Evolutionary conservation across 2,113 vertebrate genomes (phyloP), one percentile per base, ranked within the genome.

Genomic region (Sylvietta virens): DNA sequence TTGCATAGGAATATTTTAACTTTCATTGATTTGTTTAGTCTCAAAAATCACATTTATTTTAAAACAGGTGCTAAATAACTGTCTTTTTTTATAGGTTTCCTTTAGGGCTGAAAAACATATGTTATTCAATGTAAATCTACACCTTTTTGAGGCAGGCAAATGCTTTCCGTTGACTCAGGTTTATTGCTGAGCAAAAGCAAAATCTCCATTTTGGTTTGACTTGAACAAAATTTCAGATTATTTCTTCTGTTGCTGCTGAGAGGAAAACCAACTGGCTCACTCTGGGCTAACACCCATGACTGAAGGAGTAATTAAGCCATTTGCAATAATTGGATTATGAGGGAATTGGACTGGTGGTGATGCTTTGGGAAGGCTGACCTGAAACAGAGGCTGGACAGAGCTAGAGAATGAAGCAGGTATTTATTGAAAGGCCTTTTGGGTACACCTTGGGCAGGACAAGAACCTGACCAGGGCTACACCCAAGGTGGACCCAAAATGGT

Each of bases 271-370:
- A 6, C 40, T 56, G 69, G 45, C 62, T 71, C 56, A 12, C 11
- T 12, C 15, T 47, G 48, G 39, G 18, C 60, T 73, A 51, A 57
- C 9, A 15, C 6, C 22, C 0, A 0, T 31, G 61, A 8, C 4
- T 1, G 20, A 60, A 71, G 35, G n/a, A 61, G 45, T 1, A 4
- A 20, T 77, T 79, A 62, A 91, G 9, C 21, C 35, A 17, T 42
- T 82, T 54, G 5, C 17, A 50, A 50, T n/a, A 64, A 10, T 10
- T 50, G 70, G 48, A 27, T 74, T 85, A 16, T 0, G 15, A 72
- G 67, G 76, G 22, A 33, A 50, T 47, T 39, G 66, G 53, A 50
- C 57, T 79, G 48, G 48, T 53, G 73, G 39, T 30, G n/a, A n/a
- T n/a, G n/a, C n/a, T n/a, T n/a, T n/a, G n/a, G n/a, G n/a, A n/a